These are phyloP conservation scores for Pygmarrhopalites habei DNA, from an alignment of 1,140 invertebrate genomes.

Conservation along the genomic window DNA sequence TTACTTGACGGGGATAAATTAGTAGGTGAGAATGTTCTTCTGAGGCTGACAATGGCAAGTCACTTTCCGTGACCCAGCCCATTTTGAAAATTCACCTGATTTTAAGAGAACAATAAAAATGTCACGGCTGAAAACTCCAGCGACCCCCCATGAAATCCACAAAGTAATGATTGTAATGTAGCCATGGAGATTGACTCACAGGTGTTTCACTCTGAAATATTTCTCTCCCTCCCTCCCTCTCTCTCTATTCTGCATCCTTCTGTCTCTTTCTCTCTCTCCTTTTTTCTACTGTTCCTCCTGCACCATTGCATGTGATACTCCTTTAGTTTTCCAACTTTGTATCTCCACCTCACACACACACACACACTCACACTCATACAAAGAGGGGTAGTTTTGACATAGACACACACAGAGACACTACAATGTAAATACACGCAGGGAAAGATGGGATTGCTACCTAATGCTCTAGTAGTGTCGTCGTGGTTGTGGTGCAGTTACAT, in stretches of 20 bases:
- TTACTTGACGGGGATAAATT: conserved; percentile 5
- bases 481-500: no score
- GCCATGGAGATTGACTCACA: conserved; percentile 14
- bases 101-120: conserved; percentile 18
- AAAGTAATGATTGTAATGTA: conserved; percentile 14
- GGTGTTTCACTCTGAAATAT: conserved; percentile 5
- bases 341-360: neutral
- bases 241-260: neutral
- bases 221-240: neutral
- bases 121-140: conserved; percentile 6
- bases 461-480: no score
- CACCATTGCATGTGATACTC: no score
- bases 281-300: no score
- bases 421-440: no score
- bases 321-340: no score
- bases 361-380: neutral
- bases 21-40: conserved; percentile 1
- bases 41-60: conserved; percentile 7
- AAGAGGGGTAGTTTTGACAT: no score
- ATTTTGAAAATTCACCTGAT: conserved; percentile 18
- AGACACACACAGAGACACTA: no score
- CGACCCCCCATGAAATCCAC: conserved; percentile 9
- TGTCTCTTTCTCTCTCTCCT: conserved; percentile 11
- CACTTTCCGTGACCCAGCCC: conserved; percentile 9
- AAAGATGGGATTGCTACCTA: no score